phyloP scores from a whole-genome alignment of 2,888 invertebrate species.

The Hoplodrina ambigua region DNA sequence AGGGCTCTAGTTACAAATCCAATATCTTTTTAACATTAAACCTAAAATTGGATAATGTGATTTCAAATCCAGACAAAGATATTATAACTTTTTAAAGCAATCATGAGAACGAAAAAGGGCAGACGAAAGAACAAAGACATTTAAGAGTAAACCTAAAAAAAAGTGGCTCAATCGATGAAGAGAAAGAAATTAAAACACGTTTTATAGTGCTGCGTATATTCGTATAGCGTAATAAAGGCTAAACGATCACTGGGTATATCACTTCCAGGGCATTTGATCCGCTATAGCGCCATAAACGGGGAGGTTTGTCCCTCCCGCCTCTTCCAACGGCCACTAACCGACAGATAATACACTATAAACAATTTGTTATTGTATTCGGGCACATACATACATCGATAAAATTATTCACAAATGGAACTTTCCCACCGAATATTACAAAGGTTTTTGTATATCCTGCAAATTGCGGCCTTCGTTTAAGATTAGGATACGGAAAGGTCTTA shows the following conservation, averaged over 20 bases:
- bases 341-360: constrained; percentile 70
- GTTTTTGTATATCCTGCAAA: constrained; percentile 44
- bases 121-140: constrained; percentile 17
- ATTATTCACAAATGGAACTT: constrained; percentile 56
- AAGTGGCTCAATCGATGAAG: constrained; percentile 3
- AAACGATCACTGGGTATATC: constrained; percentile 79
- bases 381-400: constrained; percentile 53
- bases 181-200: constrained; percentile 35
- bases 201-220: constrained; percentile 18
- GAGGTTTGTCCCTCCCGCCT: constrained; percentile 65
- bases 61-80: constrained; percentile 19
- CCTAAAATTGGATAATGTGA: constrained; percentile 21
- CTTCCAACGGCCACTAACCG: constrained; percentile 68
- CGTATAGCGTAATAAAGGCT: constrained; percentile 71
- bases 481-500: constrained; percentile 47
- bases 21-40: constrained; percentile 19
- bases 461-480: constrained; percentile 47
- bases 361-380: constrained; percentile 62
- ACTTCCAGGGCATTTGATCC: constrained; percentile 83
- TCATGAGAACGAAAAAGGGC: constrained; percentile 6
- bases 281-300: constrained; percentile 78
- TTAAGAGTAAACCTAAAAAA: constrained; percentile 1
- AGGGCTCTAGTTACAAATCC: constrained; percentile 18
- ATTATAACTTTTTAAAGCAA: constrained; percentile 29
- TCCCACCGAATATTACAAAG: constrained; percentile 40